Evolutionary conservation across 2,888 invertebrate species (phyloP).

Genomic region (Gonocerus acuteangulatus): DNA sequence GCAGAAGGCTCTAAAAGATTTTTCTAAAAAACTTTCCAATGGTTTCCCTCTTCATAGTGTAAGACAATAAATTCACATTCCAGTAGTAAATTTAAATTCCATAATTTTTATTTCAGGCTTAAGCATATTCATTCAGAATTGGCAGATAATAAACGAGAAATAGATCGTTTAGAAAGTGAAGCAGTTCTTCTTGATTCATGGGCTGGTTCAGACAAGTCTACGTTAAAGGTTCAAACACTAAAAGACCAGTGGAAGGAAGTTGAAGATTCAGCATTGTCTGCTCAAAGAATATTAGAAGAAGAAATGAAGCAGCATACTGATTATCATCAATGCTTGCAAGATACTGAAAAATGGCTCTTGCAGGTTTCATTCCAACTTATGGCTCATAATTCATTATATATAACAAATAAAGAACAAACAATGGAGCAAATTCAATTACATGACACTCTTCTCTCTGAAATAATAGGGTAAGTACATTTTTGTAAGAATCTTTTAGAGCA

Average conservation of each 20-base stretch:
- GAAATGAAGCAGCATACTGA: slow-evolving; percentile 78
- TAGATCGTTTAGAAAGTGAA: slow-evolving; percentile 67
- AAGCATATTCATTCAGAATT: slow-evolving; percentile 77
- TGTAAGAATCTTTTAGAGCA: too few species aligned
- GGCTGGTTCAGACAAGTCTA: slow-evolving; percentile 44
- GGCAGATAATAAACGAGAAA: slow-evolving; percentile 64
- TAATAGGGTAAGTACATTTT: slow-evolving; percentile 40
- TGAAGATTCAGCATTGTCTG: slow-evolving; percentile 10
- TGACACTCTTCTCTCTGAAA: slow-evolving; percentile 59
- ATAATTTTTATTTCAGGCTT: slow-evolving; percentile 33
- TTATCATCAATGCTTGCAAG: slow-evolving; percentile 84
- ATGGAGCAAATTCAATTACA: slow-evolving; percentile 86
- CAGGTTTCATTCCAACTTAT: slow-evolving; percentile 92
- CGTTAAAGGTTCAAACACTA: slow-evolving; percentile 23
- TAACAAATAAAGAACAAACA: slow-evolving; percentile 83
- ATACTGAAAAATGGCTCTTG: slow-evolving; percentile 89
- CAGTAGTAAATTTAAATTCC: too few species aligned
- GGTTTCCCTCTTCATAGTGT: too few species aligned
- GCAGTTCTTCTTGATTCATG: slow-evolving; percentile 66
- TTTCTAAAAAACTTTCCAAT: too few species aligned
- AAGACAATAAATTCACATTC: too few species aligned
- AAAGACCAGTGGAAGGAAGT: slow-evolving; percentile 24
- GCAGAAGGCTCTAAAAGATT: too few species aligned
- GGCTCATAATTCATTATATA: slow-evolving; percentile 91
- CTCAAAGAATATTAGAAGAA: slow-evolving; percentile 51